Evolutionary conservation across 2,888 invertebrate genomes (phyloP).

Genomic region (Melieria picta): DNA sequence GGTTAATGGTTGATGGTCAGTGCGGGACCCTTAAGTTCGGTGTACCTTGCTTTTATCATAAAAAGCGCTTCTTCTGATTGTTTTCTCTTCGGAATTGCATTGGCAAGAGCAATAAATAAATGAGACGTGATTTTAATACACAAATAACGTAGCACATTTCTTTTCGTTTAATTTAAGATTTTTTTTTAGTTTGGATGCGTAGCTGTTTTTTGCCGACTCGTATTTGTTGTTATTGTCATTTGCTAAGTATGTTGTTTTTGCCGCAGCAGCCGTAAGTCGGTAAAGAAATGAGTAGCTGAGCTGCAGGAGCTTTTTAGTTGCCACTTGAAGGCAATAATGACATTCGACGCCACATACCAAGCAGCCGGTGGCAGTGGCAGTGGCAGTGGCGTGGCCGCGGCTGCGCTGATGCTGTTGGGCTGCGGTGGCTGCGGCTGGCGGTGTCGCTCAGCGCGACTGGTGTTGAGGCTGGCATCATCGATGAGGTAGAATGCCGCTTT

Average conservation of each 20-base stretch:
- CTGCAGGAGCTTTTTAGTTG: conserved; percentile 60
- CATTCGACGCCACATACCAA: conserved; percentile 64
- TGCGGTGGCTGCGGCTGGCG: conserved; percentile 19
- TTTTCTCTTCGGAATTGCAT: conserved; percentile 27
- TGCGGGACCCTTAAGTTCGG: too few relatives aligned
- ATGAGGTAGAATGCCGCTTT: conserved; percentile 29
- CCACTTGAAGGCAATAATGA: conserved; percentile 63
- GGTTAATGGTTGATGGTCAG: too few relatives aligned
- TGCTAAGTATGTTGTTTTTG: conserved; percentile 62
- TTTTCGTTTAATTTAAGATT: conserved; percentile 57
- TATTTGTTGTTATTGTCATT: conserved; percentile 58
- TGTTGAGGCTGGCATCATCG: conserved; percentile 17
- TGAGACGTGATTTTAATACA: conserved; percentile 67
- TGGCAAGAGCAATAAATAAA: conserved; percentile 64
- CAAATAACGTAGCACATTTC: conserved; percentile 60
- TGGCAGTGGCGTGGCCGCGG: conserved; percentile 6
- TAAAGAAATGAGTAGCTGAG: conserved; percentile 50
- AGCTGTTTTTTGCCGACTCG: conserved; percentile 12
- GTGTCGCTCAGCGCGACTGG: conserved; percentile 27
- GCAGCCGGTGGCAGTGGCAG: conserved; percentile 44
- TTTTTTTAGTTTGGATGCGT: conserved; percentile 36
- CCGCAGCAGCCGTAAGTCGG: conserved; percentile 46
- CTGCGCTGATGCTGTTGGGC: conserved; percentile 1
- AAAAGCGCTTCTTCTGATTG: too few relatives aligned
- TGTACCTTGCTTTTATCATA: too few relatives aligned